Percentiles rank a stretch among this genome's conserved stretches.
Conservation (phyloP, 1,140 invertebrate genomes). For the Zaprionus capensis region DNA sequence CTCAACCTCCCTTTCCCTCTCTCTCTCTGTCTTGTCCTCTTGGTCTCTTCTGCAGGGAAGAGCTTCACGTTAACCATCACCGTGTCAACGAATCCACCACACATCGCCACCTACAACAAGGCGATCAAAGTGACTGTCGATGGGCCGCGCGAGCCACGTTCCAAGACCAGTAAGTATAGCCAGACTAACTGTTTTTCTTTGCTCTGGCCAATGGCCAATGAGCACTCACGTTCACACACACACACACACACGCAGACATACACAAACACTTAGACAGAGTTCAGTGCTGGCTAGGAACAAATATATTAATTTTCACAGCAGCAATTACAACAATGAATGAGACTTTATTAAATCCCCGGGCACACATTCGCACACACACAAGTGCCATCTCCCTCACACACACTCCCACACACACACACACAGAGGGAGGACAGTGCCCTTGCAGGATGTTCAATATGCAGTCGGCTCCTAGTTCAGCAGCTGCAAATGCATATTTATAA, state of each 20-base stretch:
- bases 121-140: constrained; percentile 99
- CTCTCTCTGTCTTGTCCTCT: constrained; percentile 69
- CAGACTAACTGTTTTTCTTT: constrained; percentile 1
- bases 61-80: constrained; percentile 99
- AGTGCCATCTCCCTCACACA: background rate
- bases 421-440: background rate
- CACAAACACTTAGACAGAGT: constrained; percentile 17
- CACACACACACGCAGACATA: constrained; percentile 3
- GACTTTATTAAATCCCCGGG: constrained; percentile 29
- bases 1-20: constrained; percentile 51
- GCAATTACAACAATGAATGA: constrained; percentile 27
- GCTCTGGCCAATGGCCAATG: constrained; percentile 2
- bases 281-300: constrained; percentile 30
- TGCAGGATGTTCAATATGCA: constrained; percentile 23
- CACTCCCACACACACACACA: background rate
- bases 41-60: constrained; percentile 90
- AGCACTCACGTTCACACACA: background rate
- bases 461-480: constrained; percentile 19
- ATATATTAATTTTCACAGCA: constrained; percentile 62
- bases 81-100: constrained; percentile 95
- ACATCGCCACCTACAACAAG: constrained; percentile 98
- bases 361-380: background rate
- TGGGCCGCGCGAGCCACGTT: constrained; percentile 98
- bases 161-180: constrained; percentile 96
- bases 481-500: constrained; percentile 80